Percentiles rank a stretch among this genome's conserved stretches.
Conservation (phyloP, 2,888 invertebrate genomes). For the Troides helena region DNA sequence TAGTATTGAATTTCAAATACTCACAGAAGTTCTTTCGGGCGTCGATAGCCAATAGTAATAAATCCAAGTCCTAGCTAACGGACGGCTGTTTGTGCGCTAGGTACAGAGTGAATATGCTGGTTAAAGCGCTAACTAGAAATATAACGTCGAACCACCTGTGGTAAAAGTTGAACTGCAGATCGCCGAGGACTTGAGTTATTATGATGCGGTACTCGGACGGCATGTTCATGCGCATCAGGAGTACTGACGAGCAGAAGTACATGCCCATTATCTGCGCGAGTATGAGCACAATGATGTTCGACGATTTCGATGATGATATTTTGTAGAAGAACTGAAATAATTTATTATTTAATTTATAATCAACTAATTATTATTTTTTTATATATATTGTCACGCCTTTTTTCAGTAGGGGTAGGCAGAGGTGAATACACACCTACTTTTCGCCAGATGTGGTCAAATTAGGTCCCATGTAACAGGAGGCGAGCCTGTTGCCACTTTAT, state of each 20-base stretch:
- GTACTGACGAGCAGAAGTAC: constrained; percentile 99
- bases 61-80: constrained; percentile 56
- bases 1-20: background rate
- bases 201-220: constrained; percentile 97
- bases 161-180: constrained; percentile 98
- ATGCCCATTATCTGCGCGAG: constrained; percentile 99
- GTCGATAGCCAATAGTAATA: background rate
- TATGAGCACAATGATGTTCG: constrained; percentile 97
- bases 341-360: constrained; percentile 28
- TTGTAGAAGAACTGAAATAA: constrained; percentile 96
- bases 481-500: too few species aligned
- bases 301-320: constrained; percentile 98
- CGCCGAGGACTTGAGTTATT: constrained; percentile 92
- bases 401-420: too few species aligned
- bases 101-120: constrained; percentile 97
- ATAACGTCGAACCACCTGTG: constrained; percentile 99
- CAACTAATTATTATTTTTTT: too few species aligned
- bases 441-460: too few species aligned
- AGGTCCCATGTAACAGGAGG: too few species aligned
- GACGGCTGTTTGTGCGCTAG: constrained; percentile 94
- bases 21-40: background rate
- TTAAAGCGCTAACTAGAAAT: constrained; percentile 96
- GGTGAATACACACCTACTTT: too few species aligned
- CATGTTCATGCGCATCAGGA: constrained; percentile 99
- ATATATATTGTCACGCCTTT: too few species aligned